Base-by-base conservation (phyloP, 2,113 vertebrate species). In the Aptenodytes patagonicus region DNA sequence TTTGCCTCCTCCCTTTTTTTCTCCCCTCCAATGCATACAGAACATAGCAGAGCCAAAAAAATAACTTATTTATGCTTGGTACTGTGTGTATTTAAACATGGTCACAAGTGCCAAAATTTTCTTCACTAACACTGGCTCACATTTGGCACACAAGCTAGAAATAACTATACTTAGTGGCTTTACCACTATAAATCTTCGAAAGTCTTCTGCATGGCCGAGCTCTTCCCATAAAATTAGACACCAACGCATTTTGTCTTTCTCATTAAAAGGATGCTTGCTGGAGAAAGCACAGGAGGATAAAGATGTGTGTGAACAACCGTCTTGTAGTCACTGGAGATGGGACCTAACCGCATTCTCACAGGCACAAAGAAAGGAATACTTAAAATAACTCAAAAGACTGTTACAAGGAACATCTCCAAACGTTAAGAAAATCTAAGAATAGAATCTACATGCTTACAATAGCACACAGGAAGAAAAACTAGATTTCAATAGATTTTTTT, bases 191-290 rank as follows among this genome's bases (percentile, higher is more conserved):
- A 97, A 97, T 92, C 87, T 95, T 92, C 8, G 2, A 64, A 29
- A 90, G 85, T 3, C 79, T 97, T 95, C 91, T 73, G 72, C 69
- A 85, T 64, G 84, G 78, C 72, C 92, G 90, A 93, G 80, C 86
- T 81, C 84, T 49, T 83, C 70, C 66, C 93, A 54, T 77, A 89
- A 96, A 96, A 94, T 62, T 12, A 94, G 93, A 92, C 62, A 90
- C 19, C 81, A 7, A 66, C 0, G 11, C 6, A 1, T 88, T 96
- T 81, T 47, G 68, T 91, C 62, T 83, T 16, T 51, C 49, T 78
- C 77, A 31, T 87, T 93, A 88, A 87, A 80, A 73, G 47, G 38
- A 80, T 80, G 82, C 34, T 77, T 9, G 34, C 51, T 19, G 42
- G 36, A 81, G 75, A 89, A 54, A 26, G 80, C 10, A 2, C 42